Evolutionary conservation across 2,888 invertebrate genomes (phyloP), one percentile per base, ranked within the genome.

Genomic region (Leptopilina myrica): DNA sequence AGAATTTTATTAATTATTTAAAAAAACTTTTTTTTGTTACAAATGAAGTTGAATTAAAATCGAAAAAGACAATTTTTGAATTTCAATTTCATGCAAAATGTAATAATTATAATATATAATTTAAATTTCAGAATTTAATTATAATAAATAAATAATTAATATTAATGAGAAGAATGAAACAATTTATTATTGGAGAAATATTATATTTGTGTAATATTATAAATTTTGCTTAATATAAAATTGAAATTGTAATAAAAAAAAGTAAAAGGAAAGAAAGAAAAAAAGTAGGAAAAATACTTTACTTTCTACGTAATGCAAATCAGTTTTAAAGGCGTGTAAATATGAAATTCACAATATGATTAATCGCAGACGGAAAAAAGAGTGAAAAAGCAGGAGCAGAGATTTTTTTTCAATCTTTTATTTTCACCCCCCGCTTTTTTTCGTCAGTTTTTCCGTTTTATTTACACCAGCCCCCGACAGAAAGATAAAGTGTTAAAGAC

Each of bases 291-390:
- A 49, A 12, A 53, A 33, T 20, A 33, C 33, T 56, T 26, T 26
- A 53, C n/a, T n/a, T 33, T 73, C 40, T 73, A 73, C 56, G 33
- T 56, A 59, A 73, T 73, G 56, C 73, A 56, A 73, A 73, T n/a
- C 49, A 73, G n/a, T n/a, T 56, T 33, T 11, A n/a, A 73, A 73
- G 8, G 14, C 26, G 73, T 73, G 40, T 56, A 73, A 11, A 49
- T 9, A 49, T 2, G 40, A 56, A 56, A 73, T 9, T 73, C 49
- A 9, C 49, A 56, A 3, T 56, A 33, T 73, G 33, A 73, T 73
- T 73, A 73, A 26, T 56, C 33, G 33, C 9, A 56, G 33, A 56
- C n/a, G 56, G 33, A 56, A 56, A 56, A 20, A 56, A 73, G 33
- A 33, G 53, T 20, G 14, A 69, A 26, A 66, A 43, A 33, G 62